Evolutionary conservation across 2,888 invertebrate species (phyloP).

Genomic region (Meiosimyza decipiens): DNA sequence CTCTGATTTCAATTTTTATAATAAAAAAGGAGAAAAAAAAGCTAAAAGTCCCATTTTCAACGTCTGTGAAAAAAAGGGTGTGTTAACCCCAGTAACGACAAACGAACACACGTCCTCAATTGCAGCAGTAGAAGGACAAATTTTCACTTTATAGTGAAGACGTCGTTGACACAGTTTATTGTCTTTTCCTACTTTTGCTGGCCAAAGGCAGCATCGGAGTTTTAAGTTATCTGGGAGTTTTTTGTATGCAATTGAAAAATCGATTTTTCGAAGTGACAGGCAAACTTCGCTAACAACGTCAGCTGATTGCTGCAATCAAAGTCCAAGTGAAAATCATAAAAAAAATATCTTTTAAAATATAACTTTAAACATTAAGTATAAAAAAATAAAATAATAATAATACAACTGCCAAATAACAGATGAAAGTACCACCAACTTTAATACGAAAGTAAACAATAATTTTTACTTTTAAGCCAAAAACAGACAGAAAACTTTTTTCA

Average conservation of each 20-base stretch:
- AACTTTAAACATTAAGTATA: neutral
- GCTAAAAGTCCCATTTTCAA: neutral
- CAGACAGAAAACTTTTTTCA: conserved; percentile 31
- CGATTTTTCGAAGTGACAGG: conserved; percentile 36
- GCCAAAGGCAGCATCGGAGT: conserved; percentile 27
- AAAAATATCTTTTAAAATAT: neutral
- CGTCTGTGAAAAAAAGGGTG: conserved; percentile 21
- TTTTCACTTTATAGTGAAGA: conserved; percentile 31
- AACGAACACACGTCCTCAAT: conserved; percentile 31
- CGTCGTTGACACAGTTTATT: conserved; percentile 49
- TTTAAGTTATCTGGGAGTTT: conserved; percentile 11
- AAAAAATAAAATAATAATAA: too few relatives aligned
- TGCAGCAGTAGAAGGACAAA: conserved; percentile 35
- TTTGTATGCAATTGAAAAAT: conserved; percentile 40
- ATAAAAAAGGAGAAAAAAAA: neutral
- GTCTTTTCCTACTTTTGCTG: too few relatives aligned
- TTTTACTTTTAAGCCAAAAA: neutral
- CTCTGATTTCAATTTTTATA: neutral
- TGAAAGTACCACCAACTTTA: neutral
- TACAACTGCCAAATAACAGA: neutral
- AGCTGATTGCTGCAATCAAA: too few relatives aligned
- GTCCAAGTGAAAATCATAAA: too few relatives aligned
- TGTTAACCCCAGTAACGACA: conserved; percentile 28
- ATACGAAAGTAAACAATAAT: neutral
- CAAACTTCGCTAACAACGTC: neutral